Conservation (phyloP, 2,888 invertebrate species). For the Chrysodeixis includens region DNA sequence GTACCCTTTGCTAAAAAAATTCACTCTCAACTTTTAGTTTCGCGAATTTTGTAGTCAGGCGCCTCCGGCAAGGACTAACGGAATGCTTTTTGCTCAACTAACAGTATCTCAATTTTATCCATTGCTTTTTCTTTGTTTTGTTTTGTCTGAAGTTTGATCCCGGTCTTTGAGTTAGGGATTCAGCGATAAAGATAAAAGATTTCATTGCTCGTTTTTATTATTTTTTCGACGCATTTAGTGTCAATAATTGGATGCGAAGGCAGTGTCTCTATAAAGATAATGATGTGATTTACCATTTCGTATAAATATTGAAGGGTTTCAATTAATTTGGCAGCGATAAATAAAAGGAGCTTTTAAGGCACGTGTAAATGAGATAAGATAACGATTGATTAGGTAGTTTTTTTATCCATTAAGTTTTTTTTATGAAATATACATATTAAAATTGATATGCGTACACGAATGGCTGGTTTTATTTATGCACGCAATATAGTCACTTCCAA, state of each 20-base stretch:
- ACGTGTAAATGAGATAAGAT: neutral
- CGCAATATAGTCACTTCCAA: no score
- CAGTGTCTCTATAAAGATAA: constrained; percentile 48
- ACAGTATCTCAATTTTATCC: constrained; percentile 74
- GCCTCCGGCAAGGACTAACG: constrained; percentile 75
- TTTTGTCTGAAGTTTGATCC: constrained; percentile 74
- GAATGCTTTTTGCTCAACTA: constrained; percentile 71
- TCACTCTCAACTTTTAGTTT: constrained; percentile 45
- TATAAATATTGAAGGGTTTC: constrained; percentile 14
- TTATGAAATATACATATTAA: neutral
- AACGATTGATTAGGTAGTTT: neutral
- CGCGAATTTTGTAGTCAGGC: constrained; percentile 52
- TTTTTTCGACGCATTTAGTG: constrained; percentile 53
- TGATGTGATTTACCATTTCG: constrained; percentile 37
- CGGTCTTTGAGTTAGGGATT: constrained; percentile 74
- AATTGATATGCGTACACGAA: neutral
- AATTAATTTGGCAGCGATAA: constrained; percentile 8
- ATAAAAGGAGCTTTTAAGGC: neutral
- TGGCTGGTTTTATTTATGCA: neutral
- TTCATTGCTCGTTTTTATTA: constrained; percentile 47
- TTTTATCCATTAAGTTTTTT: neutral
- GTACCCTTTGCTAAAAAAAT: constrained; percentile 49
- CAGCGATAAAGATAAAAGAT: constrained; percentile 52
- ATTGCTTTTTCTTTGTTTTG: constrained; percentile 69
- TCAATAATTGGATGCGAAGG: constrained; percentile 49